Percentiles rank a stretch among this genome's conserved stretches.
phyloP scores from a whole-genome alignment of 2,888 invertebrate species.

The Trichopria drosophilae region DNA sequence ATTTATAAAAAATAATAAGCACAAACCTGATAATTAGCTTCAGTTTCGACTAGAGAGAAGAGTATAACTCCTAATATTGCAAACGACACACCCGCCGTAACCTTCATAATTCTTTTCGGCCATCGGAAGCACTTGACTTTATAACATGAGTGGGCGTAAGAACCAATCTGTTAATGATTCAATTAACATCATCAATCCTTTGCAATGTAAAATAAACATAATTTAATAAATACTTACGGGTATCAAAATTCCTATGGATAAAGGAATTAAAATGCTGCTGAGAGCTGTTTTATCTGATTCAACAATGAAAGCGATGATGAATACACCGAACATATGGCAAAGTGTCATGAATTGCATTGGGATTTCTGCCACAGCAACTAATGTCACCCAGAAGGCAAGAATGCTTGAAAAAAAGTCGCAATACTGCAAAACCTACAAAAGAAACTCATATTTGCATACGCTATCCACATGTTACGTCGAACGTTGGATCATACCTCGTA shows the following conservation, averaged over 20 bases:
- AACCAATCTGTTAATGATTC: constrained; percentile 40
- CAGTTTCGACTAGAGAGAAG: constrained; percentile 64
- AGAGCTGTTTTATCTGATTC: constrained; percentile 61
- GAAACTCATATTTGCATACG: constrained; percentile 30
- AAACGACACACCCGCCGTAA: constrained; percentile 60
- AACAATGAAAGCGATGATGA: constrained; percentile 62
- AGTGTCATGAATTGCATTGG: constrained; percentile 56
- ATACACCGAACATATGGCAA: constrained; percentile 61
- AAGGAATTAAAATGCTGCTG: constrained; percentile 60
- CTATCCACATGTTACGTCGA: neutral
- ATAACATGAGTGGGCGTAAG: constrained; percentile 42
- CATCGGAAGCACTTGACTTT: constrained; percentile 40
- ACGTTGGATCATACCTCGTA: constrained; percentile 50
- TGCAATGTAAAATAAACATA: neutral
- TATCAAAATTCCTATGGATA: constrained; percentile 52
- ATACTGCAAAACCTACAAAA: constrained; percentile 61
- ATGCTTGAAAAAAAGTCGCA: constrained; percentile 65
- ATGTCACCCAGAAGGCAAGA: constrained; percentile 65
- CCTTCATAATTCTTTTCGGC: constrained; percentile 43
- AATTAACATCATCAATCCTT: neutral
- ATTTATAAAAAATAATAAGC: too few relatives aligned
- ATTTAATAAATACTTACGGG: constrained; percentile 43
- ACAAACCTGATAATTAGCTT: constrained; percentile 62
- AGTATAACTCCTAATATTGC: constrained; percentile 61
- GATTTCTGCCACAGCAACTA: constrained; percentile 62